Percentiles rank a stretch among this genome's conserved stretches.
These are phyloP conservation scores for Tryphoninae sp. DNA, from an alignment of 2,888 invertebrate genomes.

Conservation along the genomic window DNA sequence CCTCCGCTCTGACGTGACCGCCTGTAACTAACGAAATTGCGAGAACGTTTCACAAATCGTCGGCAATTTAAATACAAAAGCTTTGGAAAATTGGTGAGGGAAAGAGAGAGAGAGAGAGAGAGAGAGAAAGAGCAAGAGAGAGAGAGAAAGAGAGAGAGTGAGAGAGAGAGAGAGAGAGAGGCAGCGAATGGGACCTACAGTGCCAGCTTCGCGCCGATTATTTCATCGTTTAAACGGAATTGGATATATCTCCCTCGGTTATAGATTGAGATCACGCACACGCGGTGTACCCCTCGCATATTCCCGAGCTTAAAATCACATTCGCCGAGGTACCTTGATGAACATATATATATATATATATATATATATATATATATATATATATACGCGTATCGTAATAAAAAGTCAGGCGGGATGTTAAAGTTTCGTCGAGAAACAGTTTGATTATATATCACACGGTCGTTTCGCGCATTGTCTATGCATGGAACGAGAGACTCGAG, in stretches of 20 bases:
- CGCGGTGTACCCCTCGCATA: background rate
- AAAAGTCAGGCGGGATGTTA: too few species aligned
- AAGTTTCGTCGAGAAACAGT: too few species aligned
- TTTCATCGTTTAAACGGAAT: constrained; percentile 47
- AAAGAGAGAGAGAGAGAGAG: background rate
- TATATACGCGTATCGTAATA: background rate
- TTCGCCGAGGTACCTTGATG: background rate
- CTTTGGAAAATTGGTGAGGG: constrained; percentile 57
- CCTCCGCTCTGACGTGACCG: constrained; percentile 5
- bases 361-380: constrained; percentile 1
- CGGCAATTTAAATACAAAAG: constrained; percentile 62
- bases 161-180: too few species aligned
- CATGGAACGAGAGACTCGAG: background rate
- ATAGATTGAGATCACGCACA: constrained; percentile 50
- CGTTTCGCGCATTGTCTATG: background rate
- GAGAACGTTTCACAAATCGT: constrained; percentile 62
- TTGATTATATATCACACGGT: background rate
- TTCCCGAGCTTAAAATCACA: background rate
- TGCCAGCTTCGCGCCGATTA: constrained; percentile 44
- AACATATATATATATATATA: background rate
- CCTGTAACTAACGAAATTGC: constrained; percentile 46
- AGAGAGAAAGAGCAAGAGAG: too few species aligned
- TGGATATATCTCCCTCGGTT: constrained; percentile 43
- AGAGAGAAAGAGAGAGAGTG: background rate
- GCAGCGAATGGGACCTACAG: too few species aligned